Evolutionary conservation across 2,113 vertebrate species (phyloP).

Genomic region (Reinhardtius hippoglossoides): DNA sequence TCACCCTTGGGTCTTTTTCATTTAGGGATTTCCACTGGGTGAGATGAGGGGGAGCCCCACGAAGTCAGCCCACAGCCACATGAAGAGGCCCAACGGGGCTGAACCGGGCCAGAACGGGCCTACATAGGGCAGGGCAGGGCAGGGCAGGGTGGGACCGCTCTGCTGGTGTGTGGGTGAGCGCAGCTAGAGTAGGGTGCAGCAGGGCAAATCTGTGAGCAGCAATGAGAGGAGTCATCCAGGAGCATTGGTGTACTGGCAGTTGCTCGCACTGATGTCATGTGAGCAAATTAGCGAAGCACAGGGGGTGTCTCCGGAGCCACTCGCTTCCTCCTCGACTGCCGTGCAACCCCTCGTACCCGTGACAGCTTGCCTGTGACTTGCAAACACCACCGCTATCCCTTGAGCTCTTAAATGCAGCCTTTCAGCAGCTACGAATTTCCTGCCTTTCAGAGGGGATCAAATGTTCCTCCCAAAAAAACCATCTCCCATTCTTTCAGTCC

Average conservation of each 20-base stretch:
- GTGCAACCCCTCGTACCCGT: slow-evolving; percentile 47
- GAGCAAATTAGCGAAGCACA: neutral
- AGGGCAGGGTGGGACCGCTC: slow-evolving; percentile 38
- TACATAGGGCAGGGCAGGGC: slow-evolving; percentile 23
- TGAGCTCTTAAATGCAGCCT: slow-evolving; percentile 78
- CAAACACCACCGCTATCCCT: slow-evolving; percentile 70
- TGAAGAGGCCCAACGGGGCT: slow-evolving; percentile 57
- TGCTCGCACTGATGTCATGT: slow-evolving; percentile 10
- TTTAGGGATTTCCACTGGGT: slow-evolving; percentile 80
- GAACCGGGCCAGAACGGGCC: slow-evolving; percentile 30
- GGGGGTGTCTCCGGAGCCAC: slow-evolving; percentile 12
- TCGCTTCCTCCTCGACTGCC: slow-evolving; percentile 28
- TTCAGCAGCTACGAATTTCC: slow-evolving; percentile 71
- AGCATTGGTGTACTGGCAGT: neutral
- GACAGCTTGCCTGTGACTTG: slow-evolving; percentile 69
- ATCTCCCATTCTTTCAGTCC: slow-evolving; percentile 67
- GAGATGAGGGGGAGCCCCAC: slow-evolving; percentile 71
- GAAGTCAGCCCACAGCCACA: slow-evolving; percentile 72
- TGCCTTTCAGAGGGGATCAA: slow-evolving; percentile 78
- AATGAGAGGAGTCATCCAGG: slow-evolving; percentile 1
- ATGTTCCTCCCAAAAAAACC: slow-evolving; percentile 71
- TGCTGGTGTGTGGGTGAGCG: slow-evolving; percentile 33
- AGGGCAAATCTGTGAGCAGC: slow-evolving; percentile 18
- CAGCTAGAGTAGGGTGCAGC: neutral
- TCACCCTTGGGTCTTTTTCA: slow-evolving; percentile 79